Evolutionary conservation across 2,113 vertebrate genomes (phyloP), one percentile per base, ranked within the genome.

Genomic region (Lampris incognitus): DNA sequence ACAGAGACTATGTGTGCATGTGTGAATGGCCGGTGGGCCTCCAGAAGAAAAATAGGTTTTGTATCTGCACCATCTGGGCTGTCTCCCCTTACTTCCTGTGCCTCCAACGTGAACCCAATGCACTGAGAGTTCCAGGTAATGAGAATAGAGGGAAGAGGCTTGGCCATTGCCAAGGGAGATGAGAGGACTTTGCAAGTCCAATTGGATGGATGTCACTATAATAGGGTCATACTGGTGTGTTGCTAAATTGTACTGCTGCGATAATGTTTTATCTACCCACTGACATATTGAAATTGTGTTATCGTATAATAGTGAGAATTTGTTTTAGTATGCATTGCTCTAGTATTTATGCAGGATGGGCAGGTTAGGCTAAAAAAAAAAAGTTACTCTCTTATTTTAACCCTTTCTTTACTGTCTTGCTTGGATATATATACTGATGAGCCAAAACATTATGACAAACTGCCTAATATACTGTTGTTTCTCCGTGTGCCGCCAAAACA

Each of bases 51-150:
- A 86, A 72, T 69, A 87, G 76, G 67, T 78, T 79, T 78, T 88
- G 86, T 89, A 72, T 92, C 83, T 86, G 85, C 86, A 88, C 89
- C 89, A 93, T 91, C 90, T 93, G 89, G 89, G 77, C 83, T 24
- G 78, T 88, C 87, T 92, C 90, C 71, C 66, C 79, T 88, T 69
- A 66, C 85, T 94, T 89, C 85, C 87, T 90, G 87, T 77, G 58
- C 72, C 74, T 88, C 73, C 64, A 76, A 69, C 77, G 70, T 77
- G 57, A 83, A 79, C 67, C 76, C 69, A 40, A 39, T 61, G 61
- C 69, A 48, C 60, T 72, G 63, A 76, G 39, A 56, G 52, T 72
- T 71, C 63, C 80, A 84, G 84, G 88, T 82, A 78, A 66, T 56
- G 42, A 36, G 36, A 65, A 24, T 67, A 79, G 72, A 65, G 59